Conservation (phyloP, 2,797 vertebrate genomes). For the Acanthurus leucopareius region DNA sequence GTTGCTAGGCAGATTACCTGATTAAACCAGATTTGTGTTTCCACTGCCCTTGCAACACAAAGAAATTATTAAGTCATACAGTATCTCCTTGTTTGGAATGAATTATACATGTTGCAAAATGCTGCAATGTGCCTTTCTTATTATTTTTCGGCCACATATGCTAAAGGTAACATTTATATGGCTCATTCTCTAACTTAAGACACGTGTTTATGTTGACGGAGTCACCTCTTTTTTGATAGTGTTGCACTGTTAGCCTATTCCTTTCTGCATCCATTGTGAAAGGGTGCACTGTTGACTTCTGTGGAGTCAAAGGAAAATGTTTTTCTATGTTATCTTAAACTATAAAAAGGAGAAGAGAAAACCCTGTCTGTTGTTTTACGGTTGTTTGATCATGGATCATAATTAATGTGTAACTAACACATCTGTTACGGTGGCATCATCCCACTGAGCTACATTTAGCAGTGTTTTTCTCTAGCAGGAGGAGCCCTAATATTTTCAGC, state of each 20-base stretch:
- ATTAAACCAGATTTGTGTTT: constrained; percentile 7
- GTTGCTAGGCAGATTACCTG: not conserved
- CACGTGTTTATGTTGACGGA: constrained; percentile 13
- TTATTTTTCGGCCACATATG: constrained; percentile 14
- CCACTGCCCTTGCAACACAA: constrained; percentile 7
- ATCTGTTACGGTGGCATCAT: constrained; percentile 3
- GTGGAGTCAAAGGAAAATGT: constrained; percentile 16
- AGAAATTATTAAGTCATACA: not conserved
- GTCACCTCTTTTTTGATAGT: constrained; percentile 4
- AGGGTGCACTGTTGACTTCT: constrained; percentile 31
- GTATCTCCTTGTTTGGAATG: constrained; percentile 4
- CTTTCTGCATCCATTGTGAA: constrained; percentile 7
- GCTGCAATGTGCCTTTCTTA: constrained; percentile 9
- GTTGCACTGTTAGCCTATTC: not conserved
- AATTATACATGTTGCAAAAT: not conserved
- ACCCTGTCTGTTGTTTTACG: constrained; percentile 23
- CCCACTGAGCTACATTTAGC: not conserved
- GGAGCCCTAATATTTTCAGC: not conserved
- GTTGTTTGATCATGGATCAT: constrained; percentile 6
- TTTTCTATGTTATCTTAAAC: constrained; percentile 2
- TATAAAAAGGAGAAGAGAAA: constrained; percentile 13
- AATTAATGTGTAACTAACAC: constrained; percentile 19
- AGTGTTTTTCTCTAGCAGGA: not conserved
- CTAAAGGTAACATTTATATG: constrained; percentile 9
- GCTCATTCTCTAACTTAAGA: not conserved